Percentiles rank a stretch among this genome's conserved stretches.
Evolutionary conservation across 2,113 vertebrate species (phyloP).

Genomic region (Microcebus murinus): DNA sequence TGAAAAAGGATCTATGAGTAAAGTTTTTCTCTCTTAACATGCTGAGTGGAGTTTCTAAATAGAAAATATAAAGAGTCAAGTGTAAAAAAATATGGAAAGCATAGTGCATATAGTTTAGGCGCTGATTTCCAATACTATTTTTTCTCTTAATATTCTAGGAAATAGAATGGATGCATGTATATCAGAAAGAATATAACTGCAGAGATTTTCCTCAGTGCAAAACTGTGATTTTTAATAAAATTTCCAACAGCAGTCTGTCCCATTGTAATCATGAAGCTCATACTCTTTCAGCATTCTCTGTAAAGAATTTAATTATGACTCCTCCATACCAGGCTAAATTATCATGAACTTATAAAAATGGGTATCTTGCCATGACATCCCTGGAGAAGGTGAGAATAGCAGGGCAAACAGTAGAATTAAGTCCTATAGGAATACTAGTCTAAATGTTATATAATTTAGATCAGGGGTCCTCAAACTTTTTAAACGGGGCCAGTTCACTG

Average conservation of each 20-base stretch:
- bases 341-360: background rate
- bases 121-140: background rate
- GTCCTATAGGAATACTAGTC: background rate
- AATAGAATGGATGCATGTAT: background rate
- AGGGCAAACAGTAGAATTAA: background rate
- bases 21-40: background rate
- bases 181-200: constrained; percentile 21
- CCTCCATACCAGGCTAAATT: background rate
- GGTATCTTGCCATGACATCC: background rate
- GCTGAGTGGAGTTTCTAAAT: background rate
- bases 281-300: background rate
- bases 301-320: constrained; percentile 33
- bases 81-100: background rate
- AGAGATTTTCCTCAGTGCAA: constrained; percentile 24
- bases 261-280: background rate
- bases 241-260: background rate
- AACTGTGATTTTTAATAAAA: constrained; percentile 43
- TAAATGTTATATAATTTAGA: background rate
- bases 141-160: constrained; percentile 38
- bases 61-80: background rate
- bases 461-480: background rate
- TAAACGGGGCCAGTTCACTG: no score
- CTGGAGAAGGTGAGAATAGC: background rate
- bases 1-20: background rate
- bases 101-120: background rate